A percentile compares a stretch with the other conserved stretches of the same genome.
These are phyloP conservation scores for Platanista minor DNA, from an alignment of 2,113 vertebrate species.

Conservation along the genomic window DNA sequence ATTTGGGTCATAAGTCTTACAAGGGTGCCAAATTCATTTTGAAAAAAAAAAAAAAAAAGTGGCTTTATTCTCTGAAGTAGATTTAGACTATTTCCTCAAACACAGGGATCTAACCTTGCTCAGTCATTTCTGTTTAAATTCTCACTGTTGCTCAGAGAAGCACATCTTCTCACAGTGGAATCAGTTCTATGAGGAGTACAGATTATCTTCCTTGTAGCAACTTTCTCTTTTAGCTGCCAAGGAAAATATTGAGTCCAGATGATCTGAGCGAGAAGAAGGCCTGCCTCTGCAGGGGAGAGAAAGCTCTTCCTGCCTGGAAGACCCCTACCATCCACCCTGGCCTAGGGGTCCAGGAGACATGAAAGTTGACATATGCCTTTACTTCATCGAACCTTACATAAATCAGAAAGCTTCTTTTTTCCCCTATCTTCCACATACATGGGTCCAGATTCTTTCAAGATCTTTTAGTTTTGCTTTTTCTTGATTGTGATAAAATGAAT, in stretches of 20 bases:
- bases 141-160: neutral
- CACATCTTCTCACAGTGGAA: neutral
- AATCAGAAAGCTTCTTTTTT: neutral
- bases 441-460: neutral
- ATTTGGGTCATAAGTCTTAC: neutral
- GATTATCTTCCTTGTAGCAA: neutral
- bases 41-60: neutral
- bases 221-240: neutral
- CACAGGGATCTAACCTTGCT: neutral
- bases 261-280: neutral
- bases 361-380: accelerated
- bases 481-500: neutral
- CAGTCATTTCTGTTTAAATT: neutral
- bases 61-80: neutral
- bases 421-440: neutral
- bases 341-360: neutral
- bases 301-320: neutral
- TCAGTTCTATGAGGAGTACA: neutral
- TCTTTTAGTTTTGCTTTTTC: neutral
- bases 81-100: neutral
- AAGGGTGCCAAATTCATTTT: slow-evolving; percentile 27
- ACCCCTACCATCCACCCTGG: accelerated
- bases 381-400: neutral
- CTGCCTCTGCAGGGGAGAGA: neutral
- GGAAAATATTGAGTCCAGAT: neutral